These are phyloP conservation scores for Thripadectes ignobilis DNA, from an alignment of 2,797 vertebrate species.

Conservation along the genomic window DNA sequence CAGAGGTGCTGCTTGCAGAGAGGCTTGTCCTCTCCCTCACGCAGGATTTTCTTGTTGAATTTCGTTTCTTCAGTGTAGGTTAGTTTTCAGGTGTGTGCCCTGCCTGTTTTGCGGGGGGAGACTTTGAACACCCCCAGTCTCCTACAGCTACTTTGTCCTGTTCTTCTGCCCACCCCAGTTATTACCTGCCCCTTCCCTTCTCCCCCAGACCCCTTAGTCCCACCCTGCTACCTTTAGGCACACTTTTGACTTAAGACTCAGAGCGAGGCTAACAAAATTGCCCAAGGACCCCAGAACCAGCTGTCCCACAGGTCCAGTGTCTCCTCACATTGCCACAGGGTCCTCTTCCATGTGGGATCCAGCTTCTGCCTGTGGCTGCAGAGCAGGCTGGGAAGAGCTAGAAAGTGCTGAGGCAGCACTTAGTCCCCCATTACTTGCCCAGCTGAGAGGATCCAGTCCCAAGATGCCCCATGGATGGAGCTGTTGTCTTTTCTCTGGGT, in stretches of 20 bases:
- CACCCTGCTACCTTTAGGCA: neutral
- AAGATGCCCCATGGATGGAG: neutral
- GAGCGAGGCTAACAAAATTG: neutral
- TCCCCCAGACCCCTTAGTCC: neutral
- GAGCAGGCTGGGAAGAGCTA: neutral
- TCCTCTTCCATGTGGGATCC: neutral
- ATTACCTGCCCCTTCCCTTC: neutral
- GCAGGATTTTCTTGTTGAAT: neutral
- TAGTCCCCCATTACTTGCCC: accelerated
- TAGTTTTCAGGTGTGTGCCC: slow-evolving; percentile 7
- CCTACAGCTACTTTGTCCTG: neutral
- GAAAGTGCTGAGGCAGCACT: neutral
- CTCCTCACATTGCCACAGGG: neutral
- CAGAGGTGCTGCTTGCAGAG: neutral
- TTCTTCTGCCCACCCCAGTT: neutral
- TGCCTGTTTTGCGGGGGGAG: neutral
- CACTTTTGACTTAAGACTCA: neutral
- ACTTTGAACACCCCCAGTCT: neutral
- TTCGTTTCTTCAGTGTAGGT: neutral
- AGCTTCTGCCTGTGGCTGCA: accelerated
- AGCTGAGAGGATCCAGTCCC: neutral
- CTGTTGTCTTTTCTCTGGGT: accelerated
- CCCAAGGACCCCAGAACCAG: neutral
- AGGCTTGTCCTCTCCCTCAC: neutral
- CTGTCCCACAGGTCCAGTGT: neutral